phyloP scores from a whole-genome alignment of 2,888 invertebrate species.

The Cinara cedri region DNA sequence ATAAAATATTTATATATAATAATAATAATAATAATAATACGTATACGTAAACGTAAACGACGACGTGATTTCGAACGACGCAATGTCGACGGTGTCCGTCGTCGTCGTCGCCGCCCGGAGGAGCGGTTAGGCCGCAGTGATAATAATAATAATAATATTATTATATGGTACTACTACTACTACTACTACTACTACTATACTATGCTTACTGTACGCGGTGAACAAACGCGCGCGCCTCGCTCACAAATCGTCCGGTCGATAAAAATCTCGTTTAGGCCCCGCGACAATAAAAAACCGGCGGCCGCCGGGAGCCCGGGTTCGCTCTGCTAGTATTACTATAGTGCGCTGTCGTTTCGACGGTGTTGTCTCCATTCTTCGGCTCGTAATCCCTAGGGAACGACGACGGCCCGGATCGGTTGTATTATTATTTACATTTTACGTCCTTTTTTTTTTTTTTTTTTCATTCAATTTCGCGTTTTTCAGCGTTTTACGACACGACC shows the following conservation, averaged over 20 bases:
- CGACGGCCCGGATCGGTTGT: no score
- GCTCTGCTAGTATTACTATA: no score
- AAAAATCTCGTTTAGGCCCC: conserved; percentile 24
- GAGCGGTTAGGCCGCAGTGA: conserved; percentile 15
- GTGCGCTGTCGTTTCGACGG: no score
- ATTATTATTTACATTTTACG: no score
- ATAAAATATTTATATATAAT: conserved; percentile 19
- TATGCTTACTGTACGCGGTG: neutral
- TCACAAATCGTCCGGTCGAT: conserved; percentile 21
- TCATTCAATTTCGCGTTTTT: no score
- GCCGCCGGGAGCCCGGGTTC: neutral
- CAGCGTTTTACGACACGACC: no score
- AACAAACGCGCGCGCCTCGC: neutral
- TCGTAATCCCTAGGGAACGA: no score
- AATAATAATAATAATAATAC: conserved; percentile 27
- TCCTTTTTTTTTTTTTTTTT: no score
- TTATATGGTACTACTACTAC: no score
- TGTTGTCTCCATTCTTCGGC: no score
- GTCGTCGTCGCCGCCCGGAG: conserved; percentile 24
- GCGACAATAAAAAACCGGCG: conserved; percentile 6
- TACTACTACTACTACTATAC: no score
- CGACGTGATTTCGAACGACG: conserved; percentile 46
- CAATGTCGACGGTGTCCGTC: no score
- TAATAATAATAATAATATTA: conserved; percentile 17
- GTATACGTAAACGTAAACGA: conserved; percentile 15